Conservation (phyloP, 2,888 invertebrate genomes). For the Linyphia triangularis region DNA sequence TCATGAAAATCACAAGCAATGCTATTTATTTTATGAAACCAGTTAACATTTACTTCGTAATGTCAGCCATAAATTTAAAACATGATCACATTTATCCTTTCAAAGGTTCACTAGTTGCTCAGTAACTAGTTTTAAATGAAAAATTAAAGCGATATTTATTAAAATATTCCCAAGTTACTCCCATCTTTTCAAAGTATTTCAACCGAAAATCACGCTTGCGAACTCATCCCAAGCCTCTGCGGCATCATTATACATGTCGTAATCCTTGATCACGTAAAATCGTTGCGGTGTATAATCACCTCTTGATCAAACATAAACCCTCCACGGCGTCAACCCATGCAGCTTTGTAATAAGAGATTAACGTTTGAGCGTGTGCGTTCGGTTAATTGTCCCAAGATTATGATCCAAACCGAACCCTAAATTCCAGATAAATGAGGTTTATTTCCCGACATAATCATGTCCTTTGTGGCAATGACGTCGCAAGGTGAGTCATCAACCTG, state of each 20-base stretch:
- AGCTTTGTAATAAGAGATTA: conserved; percentile 25
- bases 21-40: no score
- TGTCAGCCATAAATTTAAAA: no score
- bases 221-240: conserved; percentile 5
- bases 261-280: conserved; percentile 32
- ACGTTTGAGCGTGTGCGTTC: neutral
- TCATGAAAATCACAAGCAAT: no score
- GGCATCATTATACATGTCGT: conserved; percentile 37
- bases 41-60: no score
- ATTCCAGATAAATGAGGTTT: conserved; percentile 36
- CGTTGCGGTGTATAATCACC: conserved; percentile 13
- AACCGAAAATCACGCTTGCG: conserved; percentile 32
- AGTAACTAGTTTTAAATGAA: neutral
- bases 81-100: neutral
- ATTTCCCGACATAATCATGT: neutral
- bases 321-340: neutral
- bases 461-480: neutral
- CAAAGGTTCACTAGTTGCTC: neutral
- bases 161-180: neutral
- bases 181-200: neutral
- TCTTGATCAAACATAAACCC: conserved; percentile 11
- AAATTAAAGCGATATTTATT: neutral
- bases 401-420: conserved; percentile 26
- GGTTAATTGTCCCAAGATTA: conserved; percentile 57
- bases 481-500: neutral